Percentiles rank a stretch among this genome's conserved stretches.
Evolutionary conservation across 2,888 invertebrate genomes (phyloP).

Genomic region (Helicoverpa assulta): DNA sequence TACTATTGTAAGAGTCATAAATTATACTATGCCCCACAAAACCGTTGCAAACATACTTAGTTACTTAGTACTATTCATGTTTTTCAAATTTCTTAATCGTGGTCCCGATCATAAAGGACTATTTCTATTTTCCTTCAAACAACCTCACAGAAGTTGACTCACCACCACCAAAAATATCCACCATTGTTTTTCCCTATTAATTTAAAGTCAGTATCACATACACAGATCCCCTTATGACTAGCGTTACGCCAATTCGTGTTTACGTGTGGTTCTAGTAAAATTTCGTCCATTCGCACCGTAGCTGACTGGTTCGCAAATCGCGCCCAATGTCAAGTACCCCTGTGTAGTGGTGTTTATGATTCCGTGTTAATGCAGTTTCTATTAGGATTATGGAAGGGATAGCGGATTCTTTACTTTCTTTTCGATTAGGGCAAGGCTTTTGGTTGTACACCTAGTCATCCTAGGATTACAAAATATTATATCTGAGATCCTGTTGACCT

Average conservation of each 20-base stretch:
- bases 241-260: constrained; percentile 26
- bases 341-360: constrained; percentile 6
- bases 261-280: constrained; percentile 43
- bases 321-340: constrained; percentile 40
- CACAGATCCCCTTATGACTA: constrained; percentile 16
- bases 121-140: not conserved
- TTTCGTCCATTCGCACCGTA: constrained; percentile 35
- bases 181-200: constrained; percentile 3
- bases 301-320: constrained; percentile 28
- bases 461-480: too few relatives aligned
- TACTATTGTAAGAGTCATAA: too few relatives aligned
- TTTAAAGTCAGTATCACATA: not conserved
- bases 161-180: constrained; percentile 7
- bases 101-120: not conserved
- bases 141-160: constrained; percentile 8
- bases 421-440: too few relatives aligned
- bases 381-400: not conserved
- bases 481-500: too few relatives aligned
- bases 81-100: too few relatives aligned
- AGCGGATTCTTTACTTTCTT: not conserved
- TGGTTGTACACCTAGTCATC: too few relatives aligned
- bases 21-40: too few relatives aligned
- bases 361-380: constrained; percentile 5
- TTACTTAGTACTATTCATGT: too few relatives aligned
- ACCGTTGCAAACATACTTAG: too few relatives aligned